These are phyloP conservation scores for Microcebus lehilahytsara DNA, from an alignment of 2,113 vertebrate genomes.

Conservation along the genomic window DNA sequence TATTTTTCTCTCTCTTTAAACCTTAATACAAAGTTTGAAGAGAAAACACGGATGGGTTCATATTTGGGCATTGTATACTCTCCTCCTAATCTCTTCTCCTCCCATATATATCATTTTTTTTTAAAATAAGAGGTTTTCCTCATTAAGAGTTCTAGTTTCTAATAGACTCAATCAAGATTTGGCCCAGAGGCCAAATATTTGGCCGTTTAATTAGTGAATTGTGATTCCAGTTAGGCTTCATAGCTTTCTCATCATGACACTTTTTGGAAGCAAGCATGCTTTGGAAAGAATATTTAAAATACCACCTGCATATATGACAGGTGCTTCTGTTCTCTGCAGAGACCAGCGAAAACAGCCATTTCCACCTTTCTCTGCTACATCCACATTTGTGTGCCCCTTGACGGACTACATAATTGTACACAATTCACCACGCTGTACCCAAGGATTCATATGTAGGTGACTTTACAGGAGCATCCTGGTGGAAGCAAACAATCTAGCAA, in stretches of 20 bases:
- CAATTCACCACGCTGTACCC: conserved; percentile 59
- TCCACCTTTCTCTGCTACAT: neutral
- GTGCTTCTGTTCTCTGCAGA: neutral
- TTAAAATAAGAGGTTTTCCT: neutral
- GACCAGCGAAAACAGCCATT: neutral
- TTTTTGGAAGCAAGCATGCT: neutral
- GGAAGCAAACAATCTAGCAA: conserved; percentile 68
- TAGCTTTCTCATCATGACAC: neutral
- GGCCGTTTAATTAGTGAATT: neutral
- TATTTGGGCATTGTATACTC: neutral
- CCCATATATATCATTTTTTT: neutral
- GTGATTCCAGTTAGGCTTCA: neutral
- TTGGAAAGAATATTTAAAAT: neutral
- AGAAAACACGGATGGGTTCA: neutral
- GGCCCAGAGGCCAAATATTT: neutral
- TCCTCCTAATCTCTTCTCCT: neutral
- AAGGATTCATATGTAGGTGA: conserved; percentile 72
- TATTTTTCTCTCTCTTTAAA: neutral
- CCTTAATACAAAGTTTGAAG: neutral
- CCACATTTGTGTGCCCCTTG: conserved; percentile 23
- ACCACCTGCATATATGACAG: fast-evolving
- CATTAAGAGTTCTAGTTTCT: neutral
- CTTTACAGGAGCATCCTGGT: conserved; percentile 73
- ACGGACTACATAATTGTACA: conserved; percentile 29
- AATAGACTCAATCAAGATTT: neutral